A percentile compares a stretch with the other conserved stretches of the same genome.
phyloP scores from a whole-genome alignment of 2,797 vertebrate genomes.

The Aplochiton taeniatus region DNA sequence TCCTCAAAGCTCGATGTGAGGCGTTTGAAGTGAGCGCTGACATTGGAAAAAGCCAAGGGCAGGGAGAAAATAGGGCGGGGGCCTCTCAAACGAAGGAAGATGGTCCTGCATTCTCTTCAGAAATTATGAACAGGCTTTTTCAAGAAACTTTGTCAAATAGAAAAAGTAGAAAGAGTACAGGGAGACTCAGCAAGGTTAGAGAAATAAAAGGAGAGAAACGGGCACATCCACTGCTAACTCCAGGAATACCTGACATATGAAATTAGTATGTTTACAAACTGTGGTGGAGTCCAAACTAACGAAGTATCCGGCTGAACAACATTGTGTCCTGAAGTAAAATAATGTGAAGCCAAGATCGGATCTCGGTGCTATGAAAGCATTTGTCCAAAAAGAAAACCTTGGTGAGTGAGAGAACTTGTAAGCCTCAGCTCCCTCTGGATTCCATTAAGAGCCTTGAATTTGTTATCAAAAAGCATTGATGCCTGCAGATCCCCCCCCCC shows the following conservation, averaged over 20 bases:
- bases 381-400: neutral
- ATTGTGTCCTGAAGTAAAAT: conserved; percentile 26
- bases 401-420: neutral
- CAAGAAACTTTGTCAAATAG: conserved; percentile 52
- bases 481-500: conserved; percentile 22
- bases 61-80: conserved; percentile 40
- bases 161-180: conserved; percentile 23
- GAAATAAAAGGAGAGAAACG: no score
- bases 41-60: conserved; percentile 73
- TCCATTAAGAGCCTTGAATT: conserved; percentile 44
- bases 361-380: neutral
- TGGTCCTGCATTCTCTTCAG: conserved; percentile 52
- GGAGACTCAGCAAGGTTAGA: no score
- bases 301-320: conserved; percentile 33
- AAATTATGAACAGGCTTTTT: conserved; percentile 62
- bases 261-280: conserved; percentile 45
- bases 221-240: neutral
- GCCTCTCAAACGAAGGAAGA: conserved; percentile 56
- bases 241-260: conserved; percentile 43
- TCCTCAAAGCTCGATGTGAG: conserved; percentile 61
- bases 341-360: no score
- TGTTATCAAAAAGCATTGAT: conserved; percentile 42
- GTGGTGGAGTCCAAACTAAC: conserved; percentile 34
- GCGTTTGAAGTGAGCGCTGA: conserved; percentile 72
- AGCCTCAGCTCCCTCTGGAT: conserved; percentile 15